Evolutionary conservation across 2,113 vertebrate genomes (phyloP).

Genomic region (Emydura subglobosa): DNA sequence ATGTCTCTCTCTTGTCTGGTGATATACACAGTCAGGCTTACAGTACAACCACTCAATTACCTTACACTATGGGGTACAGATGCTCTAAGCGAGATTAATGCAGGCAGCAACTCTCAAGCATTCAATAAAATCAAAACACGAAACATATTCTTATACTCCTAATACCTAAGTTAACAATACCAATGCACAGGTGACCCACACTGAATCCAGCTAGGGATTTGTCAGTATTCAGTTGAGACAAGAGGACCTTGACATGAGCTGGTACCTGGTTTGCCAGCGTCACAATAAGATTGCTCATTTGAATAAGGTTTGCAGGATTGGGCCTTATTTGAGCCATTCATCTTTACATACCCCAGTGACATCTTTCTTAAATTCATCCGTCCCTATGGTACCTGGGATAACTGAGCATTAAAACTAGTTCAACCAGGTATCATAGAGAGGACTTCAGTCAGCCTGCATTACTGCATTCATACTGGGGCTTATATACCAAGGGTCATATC

Average conservation of each 20-base stretch:
- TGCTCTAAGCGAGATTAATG: not conserved
- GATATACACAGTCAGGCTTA: not conserved
- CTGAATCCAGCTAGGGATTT: not conserved
- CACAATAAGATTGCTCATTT: slow-evolving; percentile 58
- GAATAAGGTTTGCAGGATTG: slow-evolving; percentile 49
- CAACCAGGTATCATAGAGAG: not conserved
- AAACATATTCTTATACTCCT: not conserved
- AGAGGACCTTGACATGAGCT: not conserved
- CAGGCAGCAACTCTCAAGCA: not conserved
- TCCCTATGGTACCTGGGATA: slow-evolving; percentile 36
- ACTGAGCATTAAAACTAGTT: slow-evolving; percentile 38
- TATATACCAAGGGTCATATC: not conserved
- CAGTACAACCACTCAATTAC: not conserved
- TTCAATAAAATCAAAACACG: not conserved
- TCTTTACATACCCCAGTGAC: slow-evolving; percentile 57
- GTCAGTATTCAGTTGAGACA: not conserved
- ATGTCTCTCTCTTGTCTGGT: not conserved
- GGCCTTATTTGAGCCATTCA: slow-evolving; percentile 44
- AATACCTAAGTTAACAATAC: not conserved
- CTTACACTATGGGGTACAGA: not conserved
- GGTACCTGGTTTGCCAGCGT: not conserved
- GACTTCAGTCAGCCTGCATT: not conserved
- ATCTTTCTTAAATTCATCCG: slow-evolving; percentile 52
- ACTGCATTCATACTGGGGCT: not conserved
- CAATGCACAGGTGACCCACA: not conserved